Percentiles rank a stretch among this genome's conserved stretches.
Conservation (phyloP, 2,113 vertebrate genomes). For the Strigops habroptila region DNA sequence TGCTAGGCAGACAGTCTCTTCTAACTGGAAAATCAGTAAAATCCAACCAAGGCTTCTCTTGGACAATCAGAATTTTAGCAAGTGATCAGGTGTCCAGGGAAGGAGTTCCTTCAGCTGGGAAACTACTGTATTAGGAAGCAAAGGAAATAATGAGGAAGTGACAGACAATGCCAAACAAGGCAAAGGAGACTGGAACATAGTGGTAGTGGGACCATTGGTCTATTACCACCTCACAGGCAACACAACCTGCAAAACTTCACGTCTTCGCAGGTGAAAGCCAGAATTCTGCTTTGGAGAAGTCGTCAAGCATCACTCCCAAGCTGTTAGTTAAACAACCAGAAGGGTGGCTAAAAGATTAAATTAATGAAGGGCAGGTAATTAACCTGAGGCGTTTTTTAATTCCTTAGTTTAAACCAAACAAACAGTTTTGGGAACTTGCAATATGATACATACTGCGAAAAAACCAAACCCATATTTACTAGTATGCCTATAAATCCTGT, state of each 20-base stretch:
- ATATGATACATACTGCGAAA: neutral
- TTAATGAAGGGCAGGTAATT: neutral
- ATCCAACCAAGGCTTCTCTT: neutral
- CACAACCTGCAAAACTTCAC: neutral
- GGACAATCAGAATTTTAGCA: neutral
- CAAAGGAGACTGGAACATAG: neutral
- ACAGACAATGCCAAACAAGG: neutral
- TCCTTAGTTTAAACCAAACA: neutral
- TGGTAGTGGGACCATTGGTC: accelerated
- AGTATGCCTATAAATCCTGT: neutral
- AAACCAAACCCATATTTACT: neutral
- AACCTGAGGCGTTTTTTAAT: neutral
- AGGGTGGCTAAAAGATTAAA: neutral
- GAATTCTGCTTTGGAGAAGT: neutral
- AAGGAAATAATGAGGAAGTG: neutral
- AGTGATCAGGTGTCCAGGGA: neutral
- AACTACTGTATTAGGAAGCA: neutral
- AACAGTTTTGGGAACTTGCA: neutral
- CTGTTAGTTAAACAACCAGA: neutral
- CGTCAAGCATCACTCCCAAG: neutral
- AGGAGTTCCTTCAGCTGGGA: neutral
- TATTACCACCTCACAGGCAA: neutral
- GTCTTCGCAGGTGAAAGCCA: neutral
- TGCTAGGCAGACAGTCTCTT: neutral
- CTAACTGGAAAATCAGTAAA: neutral